Evolutionary conservation across 2,888 invertebrate genomes (phyloP).

Genomic region (Gasteruption jaculator): DNA sequence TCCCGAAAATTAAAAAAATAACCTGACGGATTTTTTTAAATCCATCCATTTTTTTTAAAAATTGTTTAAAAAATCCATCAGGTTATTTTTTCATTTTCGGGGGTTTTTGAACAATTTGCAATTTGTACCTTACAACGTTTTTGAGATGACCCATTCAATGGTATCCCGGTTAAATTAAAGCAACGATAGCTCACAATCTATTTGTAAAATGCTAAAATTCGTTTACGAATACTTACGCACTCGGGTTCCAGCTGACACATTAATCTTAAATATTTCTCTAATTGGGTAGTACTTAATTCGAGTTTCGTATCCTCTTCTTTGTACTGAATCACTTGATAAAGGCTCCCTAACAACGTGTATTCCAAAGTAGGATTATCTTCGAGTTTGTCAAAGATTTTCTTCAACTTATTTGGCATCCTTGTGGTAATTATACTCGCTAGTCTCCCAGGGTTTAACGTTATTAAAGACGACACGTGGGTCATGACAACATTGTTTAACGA

Average conservation of each 20-base stretch:
- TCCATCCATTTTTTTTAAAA: constrained; percentile 4
- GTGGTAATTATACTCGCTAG: constrained; percentile 36
- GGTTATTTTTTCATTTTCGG: too few relatives aligned
- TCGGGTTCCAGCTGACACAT: constrained; percentile 47
- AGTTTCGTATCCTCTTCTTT: constrained; percentile 37
- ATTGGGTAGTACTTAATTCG: constrained; percentile 39
- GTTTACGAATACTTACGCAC: constrained; percentile 33
- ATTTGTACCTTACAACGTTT: too few relatives aligned
- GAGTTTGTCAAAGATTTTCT: constrained; percentile 41
- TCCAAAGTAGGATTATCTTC: constrained; percentile 35
- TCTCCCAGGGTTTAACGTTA: constrained; percentile 36
- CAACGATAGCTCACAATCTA: not conserved
- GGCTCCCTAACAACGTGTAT: constrained; percentile 36
- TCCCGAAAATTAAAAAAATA: constrained; percentile 1
- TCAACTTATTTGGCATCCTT: constrained; percentile 42
- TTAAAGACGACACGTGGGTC: constrained; percentile 31
- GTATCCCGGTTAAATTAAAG: not conserved
- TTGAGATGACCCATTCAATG: too few relatives aligned
- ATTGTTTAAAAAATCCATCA: too few relatives aligned
- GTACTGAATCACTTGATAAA: constrained; percentile 36
- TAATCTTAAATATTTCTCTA: constrained; percentile 44
- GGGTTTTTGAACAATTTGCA: too few relatives aligned
- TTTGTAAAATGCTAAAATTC: too few relatives aligned
- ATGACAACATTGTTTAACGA: constrained; percentile 35
- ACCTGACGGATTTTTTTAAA: not conserved